These are phyloP conservation scores for Lasiurus borealis DNA, from an alignment of 2,113 vertebrate species.

Conservation along the genomic window DNA sequence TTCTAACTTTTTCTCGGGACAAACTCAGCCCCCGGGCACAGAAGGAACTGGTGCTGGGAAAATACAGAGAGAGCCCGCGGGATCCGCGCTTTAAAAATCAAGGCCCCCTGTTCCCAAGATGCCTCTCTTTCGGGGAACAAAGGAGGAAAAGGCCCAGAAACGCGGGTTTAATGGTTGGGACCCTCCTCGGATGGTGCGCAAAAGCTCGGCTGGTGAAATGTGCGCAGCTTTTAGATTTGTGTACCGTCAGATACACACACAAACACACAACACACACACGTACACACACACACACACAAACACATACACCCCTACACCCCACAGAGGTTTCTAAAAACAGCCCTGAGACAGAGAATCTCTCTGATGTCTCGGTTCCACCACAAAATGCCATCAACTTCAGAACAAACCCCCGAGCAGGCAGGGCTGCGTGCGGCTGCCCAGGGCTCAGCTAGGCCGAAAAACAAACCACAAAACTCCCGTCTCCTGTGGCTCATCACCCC, in stretches of 20 bases:
- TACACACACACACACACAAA: too few species aligned
- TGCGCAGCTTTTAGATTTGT: not conserved
- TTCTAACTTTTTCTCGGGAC: slow-evolving; percentile 3
- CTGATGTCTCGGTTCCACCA: not conserved
- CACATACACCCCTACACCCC: not conserved
- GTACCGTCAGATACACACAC: not conserved
- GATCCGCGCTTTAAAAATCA: not conserved
- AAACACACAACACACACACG: too few species aligned
- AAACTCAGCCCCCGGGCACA: too few species aligned
- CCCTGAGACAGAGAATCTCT: not conserved
- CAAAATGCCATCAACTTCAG: not conserved
- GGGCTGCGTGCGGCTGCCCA: not conserved
- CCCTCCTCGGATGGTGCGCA: not conserved
- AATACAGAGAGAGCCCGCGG: not conserved
- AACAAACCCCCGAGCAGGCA: not conserved
- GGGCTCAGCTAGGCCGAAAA: slow-evolving; percentile 48
- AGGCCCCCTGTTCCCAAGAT: not conserved
- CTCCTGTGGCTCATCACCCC: not conserved
- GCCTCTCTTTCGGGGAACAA: not conserved
- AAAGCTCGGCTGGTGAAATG: not conserved
- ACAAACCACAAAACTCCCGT: not conserved
- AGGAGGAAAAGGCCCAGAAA: slow-evolving; percentile 18
- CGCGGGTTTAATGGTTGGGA: not conserved
- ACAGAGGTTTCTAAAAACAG: not conserved
- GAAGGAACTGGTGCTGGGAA: not conserved